Percentiles rank a stretch among this genome's conserved stretches.
phyloP scores from a whole-genome alignment of 2,797 vertebrate genomes.

The Coregonus sp. region DNA sequence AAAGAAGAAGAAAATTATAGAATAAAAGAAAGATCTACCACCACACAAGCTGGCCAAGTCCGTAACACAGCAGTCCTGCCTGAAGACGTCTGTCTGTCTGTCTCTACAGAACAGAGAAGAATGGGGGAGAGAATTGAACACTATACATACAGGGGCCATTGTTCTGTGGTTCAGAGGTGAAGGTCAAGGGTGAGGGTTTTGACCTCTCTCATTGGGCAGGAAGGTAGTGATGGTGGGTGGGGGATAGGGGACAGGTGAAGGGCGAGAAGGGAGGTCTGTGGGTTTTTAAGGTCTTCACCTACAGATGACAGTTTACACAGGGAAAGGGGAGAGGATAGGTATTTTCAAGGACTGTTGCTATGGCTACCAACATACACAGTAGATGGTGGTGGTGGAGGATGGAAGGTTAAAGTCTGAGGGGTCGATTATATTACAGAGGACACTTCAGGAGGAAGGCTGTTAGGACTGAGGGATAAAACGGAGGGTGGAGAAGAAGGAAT shows the following conservation, averaged over 20 bases:
- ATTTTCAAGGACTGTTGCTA: neutral
- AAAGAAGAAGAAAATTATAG: conserved; percentile 9
- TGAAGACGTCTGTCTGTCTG: conserved; percentile 51
- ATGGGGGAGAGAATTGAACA: conserved; percentile 25
- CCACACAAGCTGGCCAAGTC: conserved; percentile 45
- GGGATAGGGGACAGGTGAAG: neutral
- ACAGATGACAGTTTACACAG: conserved; percentile 2
- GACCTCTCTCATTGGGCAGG: conserved; percentile 29
- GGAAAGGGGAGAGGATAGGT: neutral
- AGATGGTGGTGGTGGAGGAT: neutral
- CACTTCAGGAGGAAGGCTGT: conserved; percentile 63
- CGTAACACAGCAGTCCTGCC: conserved; percentile 58
- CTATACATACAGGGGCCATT: conserved; percentile 38
- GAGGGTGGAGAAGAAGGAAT: conserved; percentile 6
- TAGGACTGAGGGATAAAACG: conserved; percentile 16
- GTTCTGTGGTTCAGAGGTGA: conserved; percentile 46
- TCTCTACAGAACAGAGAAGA: conserved; percentile 45
- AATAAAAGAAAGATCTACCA: conserved; percentile 38
- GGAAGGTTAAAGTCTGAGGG: neutral
- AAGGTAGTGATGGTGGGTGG: conserved; percentile 21
- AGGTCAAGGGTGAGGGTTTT: conserved; percentile 34
- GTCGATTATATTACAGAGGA: neutral
- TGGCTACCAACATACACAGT: neutral
- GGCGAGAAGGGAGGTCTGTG: conserved; percentile 7
- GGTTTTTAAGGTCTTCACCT: too few relatives aligned